A percentile compares a stretch with the other conserved stretches of the same genome.
These are phyloP conservation scores for Nyctalus aviator DNA, from an alignment of 2,797 vertebrate genomes.

Conservation along the genomic window DNA sequence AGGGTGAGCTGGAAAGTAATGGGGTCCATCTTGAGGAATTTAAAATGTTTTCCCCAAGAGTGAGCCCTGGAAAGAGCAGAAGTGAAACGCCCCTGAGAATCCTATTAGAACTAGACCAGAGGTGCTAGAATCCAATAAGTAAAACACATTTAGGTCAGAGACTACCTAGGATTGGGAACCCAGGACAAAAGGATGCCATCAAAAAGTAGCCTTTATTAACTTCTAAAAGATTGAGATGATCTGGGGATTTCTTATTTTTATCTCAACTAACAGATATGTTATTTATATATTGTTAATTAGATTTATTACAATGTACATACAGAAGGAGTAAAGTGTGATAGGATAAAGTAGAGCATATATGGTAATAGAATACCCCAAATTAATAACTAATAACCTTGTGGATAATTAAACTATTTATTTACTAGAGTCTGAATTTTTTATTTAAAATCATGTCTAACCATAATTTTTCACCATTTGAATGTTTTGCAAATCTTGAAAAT, in stretches of 20 bases:
- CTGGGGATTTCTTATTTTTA: conserved; percentile 29
- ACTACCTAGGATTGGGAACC: neutral
- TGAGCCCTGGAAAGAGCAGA: neutral
- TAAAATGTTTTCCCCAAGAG: conserved; percentile 23
- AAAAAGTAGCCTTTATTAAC: neutral
- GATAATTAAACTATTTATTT: conserved; percentile 25
- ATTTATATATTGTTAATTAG: conserved; percentile 21
- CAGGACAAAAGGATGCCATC: neutral
- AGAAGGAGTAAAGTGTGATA: neutral
- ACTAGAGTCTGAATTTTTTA: conserved; percentile 2
- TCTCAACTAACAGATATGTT: neutral
- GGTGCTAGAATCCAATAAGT: neutral
- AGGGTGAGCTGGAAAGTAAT: neutral
- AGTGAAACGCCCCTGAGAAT: neutral
- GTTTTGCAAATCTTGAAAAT: conserved; percentile 41
- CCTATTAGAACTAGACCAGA: neutral
- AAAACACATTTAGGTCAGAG: neutral
- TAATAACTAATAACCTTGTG: neutral
- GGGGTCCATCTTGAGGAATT: neutral
- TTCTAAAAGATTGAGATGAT: conserved; percentile 20
- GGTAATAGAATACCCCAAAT: conserved; percentile 10
- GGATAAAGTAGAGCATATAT: neutral
- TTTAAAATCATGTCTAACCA: conserved; percentile 43
- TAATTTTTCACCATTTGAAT: neutral
- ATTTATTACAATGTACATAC: neutral